A percentile compares a stretch with the other conserved stretches of the same genome.
Evolutionary conservation across 2,113 vertebrate genomes (phyloP).

Genomic region (Callospermophilus lateralis): DNA sequence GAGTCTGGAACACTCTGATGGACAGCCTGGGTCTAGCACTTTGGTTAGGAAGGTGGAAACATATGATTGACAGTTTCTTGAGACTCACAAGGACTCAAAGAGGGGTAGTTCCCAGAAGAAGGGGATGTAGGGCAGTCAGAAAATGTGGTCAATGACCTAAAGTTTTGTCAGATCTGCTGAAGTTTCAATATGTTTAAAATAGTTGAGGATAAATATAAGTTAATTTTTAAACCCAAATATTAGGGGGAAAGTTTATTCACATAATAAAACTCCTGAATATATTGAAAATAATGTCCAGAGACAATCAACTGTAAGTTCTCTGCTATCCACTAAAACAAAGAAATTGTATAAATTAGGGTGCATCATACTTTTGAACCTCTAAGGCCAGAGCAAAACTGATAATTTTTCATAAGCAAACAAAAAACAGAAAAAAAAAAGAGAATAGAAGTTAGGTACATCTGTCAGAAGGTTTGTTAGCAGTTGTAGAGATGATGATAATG

Average conservation of each 20-base stretch:
- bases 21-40: background rate
- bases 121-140: background rate
- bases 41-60: background rate
- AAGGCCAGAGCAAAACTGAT: slow-evolving; percentile 23
- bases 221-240: slow-evolving; percentile 35
- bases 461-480: slow-evolving; percentile 60
- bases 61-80: background rate
- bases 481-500: background rate
- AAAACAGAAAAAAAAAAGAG: background rate
- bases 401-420: slow-evolving; percentile 36
- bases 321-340: slow-evolving; percentile 22
- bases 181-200: slow-evolving; percentile 42
- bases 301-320: background rate
- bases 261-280: background rate
- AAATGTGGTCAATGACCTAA: background rate
- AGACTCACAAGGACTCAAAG: background rate
- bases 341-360: slow-evolving; percentile 32
- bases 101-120: background rate
- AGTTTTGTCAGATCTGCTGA: background rate
- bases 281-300: slow-evolving; percentile 33
- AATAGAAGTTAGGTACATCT: slow-evolving; percentile 39
- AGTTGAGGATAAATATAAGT: slow-evolving; percentile 41
- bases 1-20: background rate
- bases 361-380: background rate
- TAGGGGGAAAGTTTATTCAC: background rate